Conservation (phyloP, 2,888 invertebrate genomes). For the Bruchidius siliquastri region DNA sequence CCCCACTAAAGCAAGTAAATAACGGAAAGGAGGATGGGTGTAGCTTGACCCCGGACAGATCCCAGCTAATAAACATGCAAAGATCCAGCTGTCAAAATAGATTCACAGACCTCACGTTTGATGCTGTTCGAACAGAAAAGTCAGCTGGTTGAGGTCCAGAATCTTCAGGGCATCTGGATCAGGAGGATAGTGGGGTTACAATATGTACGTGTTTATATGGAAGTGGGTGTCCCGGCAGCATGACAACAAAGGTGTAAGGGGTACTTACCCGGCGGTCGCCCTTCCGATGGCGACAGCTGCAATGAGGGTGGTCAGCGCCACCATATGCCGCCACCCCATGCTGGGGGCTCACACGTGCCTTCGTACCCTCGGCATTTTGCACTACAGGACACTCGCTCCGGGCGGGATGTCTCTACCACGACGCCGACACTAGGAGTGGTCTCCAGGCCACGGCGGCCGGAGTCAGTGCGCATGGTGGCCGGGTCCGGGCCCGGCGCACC, state of each 20-base stretch:
- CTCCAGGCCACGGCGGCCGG: conserved; percentile 40
- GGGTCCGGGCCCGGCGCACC: conserved; percentile 1
- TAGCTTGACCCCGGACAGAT: not conserved
- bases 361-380: conserved; percentile 33
- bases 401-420: conserved; percentile 42
- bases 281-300: conserved; percentile 51
- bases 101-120: not conserved
- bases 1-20: not conserved
- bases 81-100: not conserved
- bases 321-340: conserved; percentile 52
- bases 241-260: not conserved
- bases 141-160: not conserved
- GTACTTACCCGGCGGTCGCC: conserved; percentile 51
- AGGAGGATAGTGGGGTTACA: not conserved
- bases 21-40: not conserved
- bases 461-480: conserved; percentile 43
- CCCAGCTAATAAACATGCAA: not conserved
- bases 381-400: conserved; percentile 40
- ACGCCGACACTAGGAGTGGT: conserved; percentile 47
- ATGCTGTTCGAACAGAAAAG: not conserved
- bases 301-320: conserved; percentile 47
- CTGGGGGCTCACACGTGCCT: conserved; percentile 50
- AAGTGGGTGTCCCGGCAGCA: not conserved
- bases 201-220: not conserved
- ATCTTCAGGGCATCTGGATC: not conserved